These are phyloP conservation scores for Anguilla rostrata DNA, from an alignment of 2,113 vertebrate genomes.

Conservation along the genomic window DNA sequence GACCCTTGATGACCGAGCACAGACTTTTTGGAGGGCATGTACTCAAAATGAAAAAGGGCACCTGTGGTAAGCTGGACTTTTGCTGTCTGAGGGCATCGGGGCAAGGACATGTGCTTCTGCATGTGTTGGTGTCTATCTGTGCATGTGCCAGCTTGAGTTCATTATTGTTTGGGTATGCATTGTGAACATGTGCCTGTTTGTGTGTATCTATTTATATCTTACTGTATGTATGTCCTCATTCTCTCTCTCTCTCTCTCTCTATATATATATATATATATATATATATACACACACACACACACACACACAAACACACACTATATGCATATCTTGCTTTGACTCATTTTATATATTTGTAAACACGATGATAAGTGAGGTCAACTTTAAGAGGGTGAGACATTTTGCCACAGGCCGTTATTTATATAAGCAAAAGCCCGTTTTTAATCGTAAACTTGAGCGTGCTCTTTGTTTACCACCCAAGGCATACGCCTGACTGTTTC, in stretches of 20 bases:
- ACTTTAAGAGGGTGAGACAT: slow-evolving; percentile 7
- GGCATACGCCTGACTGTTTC: background rate
- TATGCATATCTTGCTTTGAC: slow-evolving; percentile 18
- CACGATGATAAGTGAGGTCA: slow-evolving; percentile 24
- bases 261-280: too few species aligned
- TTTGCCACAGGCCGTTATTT: slow-evolving; percentile 19
- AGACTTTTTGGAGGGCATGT: too few species aligned
- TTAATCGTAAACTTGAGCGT: background rate
- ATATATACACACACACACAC: too few species aligned
- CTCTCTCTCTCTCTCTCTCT: too few species aligned
- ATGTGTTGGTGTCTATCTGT: background rate
- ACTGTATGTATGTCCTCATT: too few species aligned
- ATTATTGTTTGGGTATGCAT: background rate
- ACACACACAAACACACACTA: background rate
- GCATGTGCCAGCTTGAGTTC: too few species aligned
- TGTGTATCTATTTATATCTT: slow-evolving; percentile 5
- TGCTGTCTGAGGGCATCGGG: too few species aligned
- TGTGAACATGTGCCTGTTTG: background rate
- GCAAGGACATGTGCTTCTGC: background rate
- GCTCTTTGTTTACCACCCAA: background rate
- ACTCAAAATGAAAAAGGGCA: too few species aligned
- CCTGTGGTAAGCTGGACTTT: too few species aligned
- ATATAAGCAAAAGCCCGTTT: background rate
- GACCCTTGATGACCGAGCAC: too few species aligned
- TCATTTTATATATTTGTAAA: slow-evolving; percentile 45